phyloP scores from a whole-genome alignment of 2,888 invertebrate species.

The Chrysotoxum bicinctum region DNA sequence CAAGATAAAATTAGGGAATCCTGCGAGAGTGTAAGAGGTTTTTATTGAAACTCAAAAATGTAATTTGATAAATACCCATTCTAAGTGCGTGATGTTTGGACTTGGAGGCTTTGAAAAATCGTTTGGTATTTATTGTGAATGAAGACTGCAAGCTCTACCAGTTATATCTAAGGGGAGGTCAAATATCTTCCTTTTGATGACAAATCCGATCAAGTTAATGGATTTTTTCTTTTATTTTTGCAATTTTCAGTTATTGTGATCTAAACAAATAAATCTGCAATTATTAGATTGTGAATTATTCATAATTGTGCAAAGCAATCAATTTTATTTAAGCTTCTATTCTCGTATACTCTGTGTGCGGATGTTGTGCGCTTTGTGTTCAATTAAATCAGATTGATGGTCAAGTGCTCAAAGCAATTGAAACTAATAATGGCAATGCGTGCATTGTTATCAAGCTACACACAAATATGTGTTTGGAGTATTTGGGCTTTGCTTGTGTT shows the following conservation, averaged over 20 bases:
- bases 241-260: no score
- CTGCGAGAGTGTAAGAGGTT: constrained; percentile 38
- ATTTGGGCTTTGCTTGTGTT: constrained; percentile 11
- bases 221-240: no score
- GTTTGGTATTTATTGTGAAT: no score
- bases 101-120: constrained; percentile 7
- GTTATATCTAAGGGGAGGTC: no score
- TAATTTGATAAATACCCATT: neutral
- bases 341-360: neutral
- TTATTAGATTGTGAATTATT: constrained; percentile 5
- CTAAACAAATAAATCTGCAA: constrained; percentile 18
- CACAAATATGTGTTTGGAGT: neutral
- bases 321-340: constrained; percentile 8
- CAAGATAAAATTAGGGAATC: constrained; percentile 48
- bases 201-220: no score
- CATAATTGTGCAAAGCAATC: constrained; percentile 16
- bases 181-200: no score
- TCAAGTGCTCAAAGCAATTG: constrained; percentile 66
- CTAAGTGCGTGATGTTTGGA: neutral
- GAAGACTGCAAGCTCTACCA: no score
- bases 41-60: constrained; percentile 45
- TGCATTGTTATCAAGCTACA: constrained; percentile 17
- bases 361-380: constrained; percentile 33
- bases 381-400: constrained; percentile 63
- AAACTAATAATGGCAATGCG: constrained; percentile 44